Percentiles rank a stretch among this genome's conserved stretches.
These are phyloP conservation scores for Phodopus roborovskii DNA, from an alignment of 2,113 vertebrate species.

Conservation along the genomic window DNA sequence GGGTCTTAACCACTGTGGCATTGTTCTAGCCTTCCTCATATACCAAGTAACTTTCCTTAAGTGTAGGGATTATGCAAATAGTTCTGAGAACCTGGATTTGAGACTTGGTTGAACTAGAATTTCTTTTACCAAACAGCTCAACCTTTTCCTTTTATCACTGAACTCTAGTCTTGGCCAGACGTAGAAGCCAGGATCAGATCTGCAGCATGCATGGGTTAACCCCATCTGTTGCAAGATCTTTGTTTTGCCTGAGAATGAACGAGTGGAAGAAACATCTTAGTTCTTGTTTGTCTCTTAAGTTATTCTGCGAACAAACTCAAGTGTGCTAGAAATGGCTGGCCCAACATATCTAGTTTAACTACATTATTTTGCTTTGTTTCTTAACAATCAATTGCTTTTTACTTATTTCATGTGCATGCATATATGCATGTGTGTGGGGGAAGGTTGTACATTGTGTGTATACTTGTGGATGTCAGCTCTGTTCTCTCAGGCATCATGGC, in stretches of 20 bases:
- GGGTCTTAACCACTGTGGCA: background rate
- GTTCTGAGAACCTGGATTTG: background rate
- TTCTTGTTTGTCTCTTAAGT: background rate
- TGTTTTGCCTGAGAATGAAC: background rate
- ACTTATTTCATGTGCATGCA: background rate
- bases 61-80: background rate
- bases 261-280: background rate
- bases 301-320: background rate
- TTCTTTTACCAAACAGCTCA: background rate
- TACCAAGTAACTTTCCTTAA: background rate
- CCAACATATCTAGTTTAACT: background rate
- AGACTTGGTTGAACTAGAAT: background rate
- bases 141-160: background rate
- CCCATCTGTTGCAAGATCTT: background rate
- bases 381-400: background rate
- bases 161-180: background rate
- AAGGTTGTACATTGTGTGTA: background rate
- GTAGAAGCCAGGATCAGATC: background rate
- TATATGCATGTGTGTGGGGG: background rate
- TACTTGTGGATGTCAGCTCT: background rate
- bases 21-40: background rate
- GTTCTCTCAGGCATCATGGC: background rate
- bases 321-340: background rate
- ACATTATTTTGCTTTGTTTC: background rate
- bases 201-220: background rate